Percentiles rank a stretch among this genome's conserved stretches.
Conservation (phyloP, 92 coral and sea anemone genomes). For the Phenganax subtilis region DNA sequence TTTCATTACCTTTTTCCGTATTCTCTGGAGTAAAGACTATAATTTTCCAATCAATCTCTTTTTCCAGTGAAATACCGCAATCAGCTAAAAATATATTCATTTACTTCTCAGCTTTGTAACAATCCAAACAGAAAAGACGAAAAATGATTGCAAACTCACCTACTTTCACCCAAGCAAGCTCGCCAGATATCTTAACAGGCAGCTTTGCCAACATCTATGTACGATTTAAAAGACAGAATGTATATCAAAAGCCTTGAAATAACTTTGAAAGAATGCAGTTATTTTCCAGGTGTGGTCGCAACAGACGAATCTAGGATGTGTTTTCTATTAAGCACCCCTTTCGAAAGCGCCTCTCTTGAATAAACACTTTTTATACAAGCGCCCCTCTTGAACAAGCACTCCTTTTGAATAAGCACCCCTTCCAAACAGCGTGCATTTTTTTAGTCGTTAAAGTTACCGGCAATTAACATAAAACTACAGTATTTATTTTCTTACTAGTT, state of each 20-base stretch:
- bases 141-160: slow-evolving; percentile 36
- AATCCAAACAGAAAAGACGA: background rate
- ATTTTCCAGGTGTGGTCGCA: background rate
- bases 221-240: background rate
- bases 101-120: too few species aligned
- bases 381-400: too few species aligned
- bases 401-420: too few species aligned
- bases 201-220: slow-evolving; percentile 61
- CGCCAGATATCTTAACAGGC: slow-evolving; percentile 37
- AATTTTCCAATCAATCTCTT: slow-evolving; percentile 60
- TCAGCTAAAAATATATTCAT: slow-evolving; percentile 42
- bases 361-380: too few species aligned
- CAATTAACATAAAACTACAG: background rate
- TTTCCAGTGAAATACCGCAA: slow-evolving; percentile 25
- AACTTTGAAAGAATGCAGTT: too few species aligned
- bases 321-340: too few species aligned
- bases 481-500: slow-evolving; percentile 51
- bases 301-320: background rate
- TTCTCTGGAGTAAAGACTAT: slow-evolving; percentile 48
- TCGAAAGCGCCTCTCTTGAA: too few species aligned
- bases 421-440: too few species aligned
- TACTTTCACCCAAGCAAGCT: slow-evolving; percentile 53
- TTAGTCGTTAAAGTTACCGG: background rate
- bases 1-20: slow-evolving; percentile 20
- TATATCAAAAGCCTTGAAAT: background rate